Evolutionary conservation across 2,888 invertebrate genomes (phyloP).

Genomic region (Yponomeuta malinellus): DNA sequence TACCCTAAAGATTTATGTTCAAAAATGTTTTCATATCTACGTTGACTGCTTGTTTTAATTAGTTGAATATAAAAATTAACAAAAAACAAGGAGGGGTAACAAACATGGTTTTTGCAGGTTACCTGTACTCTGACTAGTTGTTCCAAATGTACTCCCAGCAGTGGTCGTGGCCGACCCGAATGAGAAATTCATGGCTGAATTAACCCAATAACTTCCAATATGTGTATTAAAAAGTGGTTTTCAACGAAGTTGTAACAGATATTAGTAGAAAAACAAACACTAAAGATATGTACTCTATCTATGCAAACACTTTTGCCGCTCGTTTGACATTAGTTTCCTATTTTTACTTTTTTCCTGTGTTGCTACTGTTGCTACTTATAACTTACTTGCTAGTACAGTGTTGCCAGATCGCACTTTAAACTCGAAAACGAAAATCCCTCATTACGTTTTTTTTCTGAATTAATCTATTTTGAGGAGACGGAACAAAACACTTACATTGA

Average conservation of each 20-base stretch:
- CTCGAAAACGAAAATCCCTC: too few species aligned
- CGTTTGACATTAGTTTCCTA: background rate
- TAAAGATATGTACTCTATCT: too few species aligned
- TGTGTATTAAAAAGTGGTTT: background rate
- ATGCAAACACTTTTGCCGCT: background rate
- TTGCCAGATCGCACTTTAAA: too few species aligned
- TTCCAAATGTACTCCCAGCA: conserved; percentile 48
- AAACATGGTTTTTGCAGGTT: conserved; percentile 15
- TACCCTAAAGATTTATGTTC: background rate
- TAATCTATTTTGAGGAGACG: too few species aligned
- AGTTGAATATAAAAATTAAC: background rate
- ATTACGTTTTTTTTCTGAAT: too few species aligned
- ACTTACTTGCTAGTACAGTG: too few species aligned
- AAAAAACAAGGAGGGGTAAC: background rate
- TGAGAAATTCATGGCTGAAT: conserved; percentile 44
- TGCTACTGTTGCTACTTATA: background rate
- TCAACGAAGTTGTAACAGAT: background rate
- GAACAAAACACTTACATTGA: too few species aligned
- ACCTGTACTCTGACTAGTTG: conserved; percentile 52
- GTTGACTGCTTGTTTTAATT: too few species aligned
- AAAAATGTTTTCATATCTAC: background rate
- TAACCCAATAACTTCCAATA: background rate
- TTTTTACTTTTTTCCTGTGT: background rate
- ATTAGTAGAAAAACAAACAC: background rate
- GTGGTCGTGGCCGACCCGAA: conserved; percentile 52